Evolutionary conservation across 1,140 invertebrate genomes (phyloP).

Genomic region (Ylistrum balloti): DNA sequence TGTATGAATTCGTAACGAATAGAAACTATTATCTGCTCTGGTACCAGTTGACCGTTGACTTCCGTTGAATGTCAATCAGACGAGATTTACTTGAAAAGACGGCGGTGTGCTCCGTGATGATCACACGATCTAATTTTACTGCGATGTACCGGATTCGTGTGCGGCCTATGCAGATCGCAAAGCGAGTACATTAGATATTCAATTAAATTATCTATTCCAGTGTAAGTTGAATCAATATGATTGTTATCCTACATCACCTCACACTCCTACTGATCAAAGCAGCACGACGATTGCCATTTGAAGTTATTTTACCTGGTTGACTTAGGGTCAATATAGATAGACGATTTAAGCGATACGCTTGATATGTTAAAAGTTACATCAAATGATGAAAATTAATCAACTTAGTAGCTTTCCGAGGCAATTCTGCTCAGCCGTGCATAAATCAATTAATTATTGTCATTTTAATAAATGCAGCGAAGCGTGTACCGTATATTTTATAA

Average conservation of each 20-base stretch:
- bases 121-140: neutral
- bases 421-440: neutral
- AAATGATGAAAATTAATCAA: slow-evolving; percentile 36
- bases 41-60: too few relatives aligned
- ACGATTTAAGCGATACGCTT: neutral
- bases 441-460: slow-evolving; percentile 40
- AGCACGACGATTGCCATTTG: slow-evolving; percentile 24
- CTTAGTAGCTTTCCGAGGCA: slow-evolving; percentile 8
- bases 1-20: too few relatives aligned
- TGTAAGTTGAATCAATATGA: slow-evolving; percentile 3
- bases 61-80: too few relatives aligned
- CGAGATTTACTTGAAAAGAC: neutral
- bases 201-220: slow-evolving; percentile 29
- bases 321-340: neutral
- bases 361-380: slow-evolving; percentile 35
- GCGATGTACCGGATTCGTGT: neutral
- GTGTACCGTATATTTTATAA: slow-evolving; percentile 3
- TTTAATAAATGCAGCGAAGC: slow-evolving; percentile 20
- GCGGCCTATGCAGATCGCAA: neutral
- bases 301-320: slow-evolving; percentile 38
- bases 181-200: neutral
- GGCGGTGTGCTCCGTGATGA: neutral
- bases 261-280: neutral
- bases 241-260: neutral
- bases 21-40: too few relatives aligned